phyloP scores from a whole-genome alignment of 2,888 invertebrate species.

The Drosophila diplacantha region DNA sequence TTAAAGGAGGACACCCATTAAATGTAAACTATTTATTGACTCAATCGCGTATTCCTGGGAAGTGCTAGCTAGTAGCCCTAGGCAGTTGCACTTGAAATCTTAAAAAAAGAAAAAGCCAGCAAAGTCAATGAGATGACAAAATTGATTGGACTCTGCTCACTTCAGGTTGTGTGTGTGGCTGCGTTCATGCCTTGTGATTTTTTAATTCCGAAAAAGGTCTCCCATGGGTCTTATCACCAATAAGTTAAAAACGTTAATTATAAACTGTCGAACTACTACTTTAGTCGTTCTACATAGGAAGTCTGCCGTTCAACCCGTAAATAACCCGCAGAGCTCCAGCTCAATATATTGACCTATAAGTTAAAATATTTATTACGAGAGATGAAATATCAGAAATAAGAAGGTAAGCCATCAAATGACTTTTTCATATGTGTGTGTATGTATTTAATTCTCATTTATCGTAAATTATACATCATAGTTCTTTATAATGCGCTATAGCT shows the following conservation, averaged over 20 bases:
- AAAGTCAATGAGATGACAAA: too few species aligned
- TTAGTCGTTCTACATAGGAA: too few species aligned
- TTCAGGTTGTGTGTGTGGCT: background rate
- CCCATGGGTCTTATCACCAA: too few species aligned
- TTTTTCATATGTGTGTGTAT: conserved; percentile 61
- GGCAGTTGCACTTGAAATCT: background rate
- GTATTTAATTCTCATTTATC: conserved; percentile 69
- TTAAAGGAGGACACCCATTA: background rate
- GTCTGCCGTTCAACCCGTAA: background rate
- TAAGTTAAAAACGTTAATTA: too few species aligned
- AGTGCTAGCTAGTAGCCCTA: background rate
- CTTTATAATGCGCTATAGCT: conserved; percentile 56
- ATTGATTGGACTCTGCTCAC: background rate
- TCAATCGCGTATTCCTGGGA: background rate
- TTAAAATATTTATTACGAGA: conserved; percentile 7
- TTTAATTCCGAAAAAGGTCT: too few species aligned
- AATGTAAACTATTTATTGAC: background rate
- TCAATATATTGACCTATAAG: background rate
- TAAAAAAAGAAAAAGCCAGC: background rate
- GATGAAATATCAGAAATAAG: conserved; percentile 1
- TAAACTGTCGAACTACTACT: too few species aligned
- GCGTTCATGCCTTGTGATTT: too few species aligned
- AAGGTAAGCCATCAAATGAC: conserved; percentile 8
- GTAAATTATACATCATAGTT: conserved; percentile 66
- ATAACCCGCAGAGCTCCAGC: background rate